A percentile compares a stretch with the other conserved stretches of the same genome.
phyloP scores from a whole-genome alignment of 2,113 vertebrate genomes.

The Sinocyclocheilus grahami region DNA sequence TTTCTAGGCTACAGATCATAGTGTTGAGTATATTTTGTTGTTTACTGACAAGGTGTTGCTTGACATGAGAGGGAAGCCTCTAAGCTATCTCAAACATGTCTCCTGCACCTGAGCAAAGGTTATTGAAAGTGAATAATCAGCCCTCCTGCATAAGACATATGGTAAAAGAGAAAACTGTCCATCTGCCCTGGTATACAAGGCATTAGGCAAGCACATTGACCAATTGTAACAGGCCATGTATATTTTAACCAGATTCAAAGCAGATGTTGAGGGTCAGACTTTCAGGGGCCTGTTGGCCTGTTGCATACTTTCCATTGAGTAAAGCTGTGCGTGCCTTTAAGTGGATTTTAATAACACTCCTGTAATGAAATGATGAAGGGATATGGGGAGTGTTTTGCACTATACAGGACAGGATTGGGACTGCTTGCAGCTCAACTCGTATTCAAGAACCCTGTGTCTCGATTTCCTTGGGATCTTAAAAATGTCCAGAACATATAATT shows the following conservation, averaged over 20 bases:
- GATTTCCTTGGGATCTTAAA: constrained; percentile 41
- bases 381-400: constrained; percentile 22
- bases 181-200: constrained; percentile 39
- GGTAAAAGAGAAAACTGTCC: neutral
- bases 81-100: constrained; percentile 10
- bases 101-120: constrained; percentile 11
- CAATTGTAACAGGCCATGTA: constrained; percentile 45
- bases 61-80: neutral
- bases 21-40: neutral
- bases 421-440: neutral
- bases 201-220: constrained; percentile 38
- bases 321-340: constrained; percentile 62
- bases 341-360: constrained; percentile 74
- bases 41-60: neutral
- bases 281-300: constrained; percentile 57
- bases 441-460: constrained; percentile 29
- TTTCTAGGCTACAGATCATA: neutral
- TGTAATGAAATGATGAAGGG: constrained; percentile 69
- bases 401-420: neutral
- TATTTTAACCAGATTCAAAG: constrained; percentile 63
- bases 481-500: constrained; percentile 46
- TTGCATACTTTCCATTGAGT: constrained; percentile 65
- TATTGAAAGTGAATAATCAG: constrained; percentile 24
- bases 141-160: neutral
- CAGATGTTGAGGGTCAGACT: constrained; percentile 67